These are phyloP conservation scores for Doris montereyensis DNA, from an alignment of 2,888 invertebrate genomes.

Conservation along the genomic window DNA sequence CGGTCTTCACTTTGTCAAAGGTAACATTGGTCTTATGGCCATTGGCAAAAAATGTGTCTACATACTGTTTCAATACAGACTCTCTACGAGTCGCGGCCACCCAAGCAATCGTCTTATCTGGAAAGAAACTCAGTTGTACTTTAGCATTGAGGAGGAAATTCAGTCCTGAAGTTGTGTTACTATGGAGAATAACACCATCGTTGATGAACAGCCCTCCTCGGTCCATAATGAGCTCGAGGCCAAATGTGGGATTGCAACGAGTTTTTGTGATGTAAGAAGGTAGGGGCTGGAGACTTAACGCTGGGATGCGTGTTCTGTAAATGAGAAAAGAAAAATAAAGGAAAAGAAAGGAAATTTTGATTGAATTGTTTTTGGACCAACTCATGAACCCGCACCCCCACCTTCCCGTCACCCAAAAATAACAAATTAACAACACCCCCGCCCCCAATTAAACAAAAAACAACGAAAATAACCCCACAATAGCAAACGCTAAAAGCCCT, in stretches of 20 bases:
- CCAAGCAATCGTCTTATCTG: not conserved
- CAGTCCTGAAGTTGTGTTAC: constrained; percentile 31
- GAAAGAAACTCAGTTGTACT: constrained; percentile 35
- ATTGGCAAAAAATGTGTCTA: too few species aligned
- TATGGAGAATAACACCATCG: constrained; percentile 51
- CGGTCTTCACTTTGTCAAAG: too few species aligned
- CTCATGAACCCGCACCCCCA: too few species aligned
- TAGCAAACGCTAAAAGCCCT: too few species aligned
- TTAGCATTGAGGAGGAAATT: not conserved
- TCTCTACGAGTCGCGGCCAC: not conserved
- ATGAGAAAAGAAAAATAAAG: not conserved
- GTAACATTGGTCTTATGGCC: too few species aligned
- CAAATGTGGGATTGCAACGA: constrained; percentile 40
- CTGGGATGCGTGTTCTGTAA: not conserved
- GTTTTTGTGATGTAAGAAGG: not conserved
- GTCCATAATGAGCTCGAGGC: constrained; percentile 53
- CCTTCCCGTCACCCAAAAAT: not conserved
- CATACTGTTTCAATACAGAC: not conserved
- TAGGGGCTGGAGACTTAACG: not conserved
- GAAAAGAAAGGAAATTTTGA: not conserved
- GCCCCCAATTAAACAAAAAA: not conserved
- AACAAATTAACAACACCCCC: not conserved
- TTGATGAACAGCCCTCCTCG: constrained; percentile 64
- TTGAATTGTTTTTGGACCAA: too few species aligned
- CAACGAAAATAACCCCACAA: too few species aligned